These are phyloP conservation scores for Embiotoca jacksoni DNA, from an alignment of 2,113 vertebrate genomes.

Conservation along the genomic window DNA sequence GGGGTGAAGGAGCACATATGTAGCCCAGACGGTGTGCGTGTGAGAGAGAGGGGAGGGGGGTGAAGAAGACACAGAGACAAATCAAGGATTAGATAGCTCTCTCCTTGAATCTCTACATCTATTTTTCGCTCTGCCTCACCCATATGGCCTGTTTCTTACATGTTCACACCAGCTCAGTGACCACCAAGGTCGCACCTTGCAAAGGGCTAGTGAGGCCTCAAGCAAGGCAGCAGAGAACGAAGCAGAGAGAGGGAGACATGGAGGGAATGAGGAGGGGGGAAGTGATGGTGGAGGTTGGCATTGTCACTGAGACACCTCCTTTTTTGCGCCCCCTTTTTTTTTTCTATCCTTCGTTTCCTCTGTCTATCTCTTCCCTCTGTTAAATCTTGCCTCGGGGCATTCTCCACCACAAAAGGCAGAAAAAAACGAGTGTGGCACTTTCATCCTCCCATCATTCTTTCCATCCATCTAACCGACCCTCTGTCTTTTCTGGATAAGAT, in stretches of 20 bases:
- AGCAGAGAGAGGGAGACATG: constrained; percentile 33
- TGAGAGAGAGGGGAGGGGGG: constrained; percentile 3
- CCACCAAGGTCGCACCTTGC: constrained; percentile 71
- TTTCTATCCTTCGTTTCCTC: constrained; percentile 60
- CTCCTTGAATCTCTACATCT: constrained; percentile 55
- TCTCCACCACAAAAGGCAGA: constrained; percentile 67
- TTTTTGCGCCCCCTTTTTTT: constrained; percentile 38
- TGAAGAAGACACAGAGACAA: constrained; percentile 37
- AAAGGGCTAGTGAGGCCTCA: constrained; percentile 69
- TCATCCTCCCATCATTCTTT: constrained; percentile 69
- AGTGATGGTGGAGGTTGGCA: constrained; percentile 42
- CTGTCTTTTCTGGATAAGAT: constrained; percentile 46
- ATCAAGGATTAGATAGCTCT: constrained; percentile 61
- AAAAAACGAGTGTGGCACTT: constrained; percentile 61
- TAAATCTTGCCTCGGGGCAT: constrained; percentile 74
- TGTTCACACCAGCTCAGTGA: constrained; percentile 55
- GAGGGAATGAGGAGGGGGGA: constrained; percentile 7
- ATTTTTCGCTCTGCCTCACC: constrained; percentile 61
- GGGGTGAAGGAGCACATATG: constrained; percentile 76
- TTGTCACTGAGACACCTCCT: constrained; percentile 64
- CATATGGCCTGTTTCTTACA: constrained; percentile 63
- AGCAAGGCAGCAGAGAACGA: constrained; percentile 50
- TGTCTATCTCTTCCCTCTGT: constrained; percentile 65
- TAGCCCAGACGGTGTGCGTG: constrained; percentile 70
- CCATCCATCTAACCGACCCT: constrained; percentile 57